Conservation (phyloP, 2,797 vertebrate genomes). For the Falco naumanni region DNA sequence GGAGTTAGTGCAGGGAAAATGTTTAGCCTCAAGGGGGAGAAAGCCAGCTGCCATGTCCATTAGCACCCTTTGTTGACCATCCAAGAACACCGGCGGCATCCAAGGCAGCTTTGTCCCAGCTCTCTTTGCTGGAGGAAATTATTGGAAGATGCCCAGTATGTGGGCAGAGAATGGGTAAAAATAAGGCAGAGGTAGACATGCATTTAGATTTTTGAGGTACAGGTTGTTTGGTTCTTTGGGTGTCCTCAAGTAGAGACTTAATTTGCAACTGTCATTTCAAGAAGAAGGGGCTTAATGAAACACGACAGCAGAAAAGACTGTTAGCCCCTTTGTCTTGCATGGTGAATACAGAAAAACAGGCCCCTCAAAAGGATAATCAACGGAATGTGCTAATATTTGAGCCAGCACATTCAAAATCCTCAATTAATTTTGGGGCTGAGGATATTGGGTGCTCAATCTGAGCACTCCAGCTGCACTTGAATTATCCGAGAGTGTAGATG, state of each 20-base stretch:
- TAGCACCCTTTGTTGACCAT: constrained; percentile 57
- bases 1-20: constrained; percentile 56
- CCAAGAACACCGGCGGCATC: neutral
- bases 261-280: neutral
- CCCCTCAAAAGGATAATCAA: constrained; percentile 28
- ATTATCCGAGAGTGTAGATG: constrained; percentile 42
- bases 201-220: neutral
- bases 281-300: neutral
- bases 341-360: neutral
- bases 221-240: neutral
- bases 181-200: neutral
- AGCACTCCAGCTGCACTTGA: constrained; percentile 53
- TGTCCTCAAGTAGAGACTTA: neutral
- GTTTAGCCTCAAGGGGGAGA: constrained; percentile 53
- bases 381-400: neutral
- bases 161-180: neutral
- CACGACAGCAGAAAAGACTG: neutral
- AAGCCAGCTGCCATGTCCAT: constrained; percentile 35
- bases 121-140: constrained; percentile 11
- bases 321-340: neutral
- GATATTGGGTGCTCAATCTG: constrained; percentile 53
- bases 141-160: constrained; percentile 10
- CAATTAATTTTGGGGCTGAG: constrained; percentile 46
- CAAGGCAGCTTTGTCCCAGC: constrained; percentile 33
- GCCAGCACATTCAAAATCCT: constrained; percentile 58